These are phyloP conservation scores for Gadus chalcogrammus DNA, from an alignment of 2,113 vertebrate species.

Conservation along the genomic window DNA sequence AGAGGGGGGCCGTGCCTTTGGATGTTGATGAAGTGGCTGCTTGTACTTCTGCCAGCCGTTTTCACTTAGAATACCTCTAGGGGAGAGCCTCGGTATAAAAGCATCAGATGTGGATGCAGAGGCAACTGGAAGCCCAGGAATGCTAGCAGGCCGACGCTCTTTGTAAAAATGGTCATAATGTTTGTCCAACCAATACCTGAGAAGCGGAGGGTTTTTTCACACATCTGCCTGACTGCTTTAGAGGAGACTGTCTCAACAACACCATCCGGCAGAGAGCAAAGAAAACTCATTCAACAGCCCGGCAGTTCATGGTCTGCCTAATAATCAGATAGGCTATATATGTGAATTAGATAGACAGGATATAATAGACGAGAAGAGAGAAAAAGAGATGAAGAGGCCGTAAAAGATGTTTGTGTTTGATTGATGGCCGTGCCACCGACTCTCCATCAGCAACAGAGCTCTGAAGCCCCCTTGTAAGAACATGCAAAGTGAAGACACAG, in stretches of 20 bases:
- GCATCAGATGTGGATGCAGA: constrained; percentile 23
- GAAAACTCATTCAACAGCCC: no score
- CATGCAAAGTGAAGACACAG: constrained; percentile 57
- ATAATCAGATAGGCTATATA: neutral
- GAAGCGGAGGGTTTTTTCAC: constrained; percentile 28
- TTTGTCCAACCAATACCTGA: constrained; percentile 39
- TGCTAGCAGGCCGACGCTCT: constrained; percentile 9
- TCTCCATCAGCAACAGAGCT: constrained; percentile 31
- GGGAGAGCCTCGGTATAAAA: neutral
- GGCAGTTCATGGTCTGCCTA: no score
- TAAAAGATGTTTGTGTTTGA: constrained; percentile 31
- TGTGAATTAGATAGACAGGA: constrained; percentile 4
- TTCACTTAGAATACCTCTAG: constrained; percentile 11
- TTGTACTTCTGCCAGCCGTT: neutral
- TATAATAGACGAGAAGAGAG: neutral
- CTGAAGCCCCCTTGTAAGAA: constrained; percentile 44
- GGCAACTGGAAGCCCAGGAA: constrained; percentile 8
- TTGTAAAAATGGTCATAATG: constrained; percentile 37
- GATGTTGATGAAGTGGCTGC: neutral
- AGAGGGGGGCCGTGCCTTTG: no score
- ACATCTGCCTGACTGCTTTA: constrained; percentile 20
- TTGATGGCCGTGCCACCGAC: constrained; percentile 37
- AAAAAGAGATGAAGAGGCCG: neutral
- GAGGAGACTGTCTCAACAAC: constrained; percentile 8
- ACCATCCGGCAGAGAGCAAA: neutral